phyloP scores from a whole-genome alignment of 2,888 invertebrate genomes.

The Ganaspis brasiliensis region DNA sequence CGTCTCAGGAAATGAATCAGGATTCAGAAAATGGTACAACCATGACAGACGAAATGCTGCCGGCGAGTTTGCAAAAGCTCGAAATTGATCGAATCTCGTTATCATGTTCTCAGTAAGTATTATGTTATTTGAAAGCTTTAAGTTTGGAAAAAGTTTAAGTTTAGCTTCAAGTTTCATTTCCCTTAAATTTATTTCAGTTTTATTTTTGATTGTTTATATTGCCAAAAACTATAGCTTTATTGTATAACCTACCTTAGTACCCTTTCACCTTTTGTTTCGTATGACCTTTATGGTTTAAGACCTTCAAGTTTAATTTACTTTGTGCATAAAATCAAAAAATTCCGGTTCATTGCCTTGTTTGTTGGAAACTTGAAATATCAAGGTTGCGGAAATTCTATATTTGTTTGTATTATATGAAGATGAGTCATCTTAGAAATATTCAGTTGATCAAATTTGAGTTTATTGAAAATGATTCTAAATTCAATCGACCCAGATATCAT shows the following conservation, averaged over 20 bases:
- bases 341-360: background rate
- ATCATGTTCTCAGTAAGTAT: conserved; percentile 69
- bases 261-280: conserved; percentile 27
- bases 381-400: background rate
- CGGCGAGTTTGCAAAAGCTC: conserved; percentile 63
- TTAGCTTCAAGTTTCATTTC: no score
- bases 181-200: background rate
- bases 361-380: background rate
- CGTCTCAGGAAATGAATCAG: conserved; percentile 55
- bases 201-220: background rate
- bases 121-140: conserved; percentile 4
- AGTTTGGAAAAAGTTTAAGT: no score
- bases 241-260: conserved; percentile 22
- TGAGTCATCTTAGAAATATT: background rate
- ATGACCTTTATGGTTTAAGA: background rate
- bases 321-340: background rate
- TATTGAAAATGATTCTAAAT: no score
- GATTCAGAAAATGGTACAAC: conserved; percentile 52
- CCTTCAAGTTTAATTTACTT: background rate
- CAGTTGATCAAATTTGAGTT: no score
- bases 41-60: conserved; percentile 62
- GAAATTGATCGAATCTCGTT: conserved; percentile 56
- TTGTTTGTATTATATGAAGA: background rate
- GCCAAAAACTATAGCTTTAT: no score
- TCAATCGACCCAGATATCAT: no score